Evolutionary conservation across 2,797 vertebrate genomes (phyloP).

Genomic region (Intellagama lesueurii): DNA sequence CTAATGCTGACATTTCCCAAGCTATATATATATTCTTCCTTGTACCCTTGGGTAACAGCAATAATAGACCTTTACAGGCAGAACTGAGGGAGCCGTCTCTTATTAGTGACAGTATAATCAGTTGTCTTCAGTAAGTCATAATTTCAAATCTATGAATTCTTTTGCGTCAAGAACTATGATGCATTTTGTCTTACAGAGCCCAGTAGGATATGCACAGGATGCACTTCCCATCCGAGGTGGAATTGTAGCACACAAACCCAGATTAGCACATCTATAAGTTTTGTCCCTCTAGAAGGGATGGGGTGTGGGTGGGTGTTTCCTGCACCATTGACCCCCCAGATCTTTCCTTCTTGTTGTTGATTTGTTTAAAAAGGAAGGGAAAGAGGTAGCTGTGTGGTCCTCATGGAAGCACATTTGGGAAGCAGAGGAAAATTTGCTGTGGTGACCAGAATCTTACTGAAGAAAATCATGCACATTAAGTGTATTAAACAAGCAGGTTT

Average conservation of each 20-base stretch:
- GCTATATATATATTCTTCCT: too few relatives aligned
- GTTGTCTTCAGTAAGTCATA: not conserved
- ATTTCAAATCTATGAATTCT: not conserved
- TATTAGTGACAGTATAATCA: not conserved
- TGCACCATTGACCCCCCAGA: too few relatives aligned
- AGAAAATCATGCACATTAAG: too few relatives aligned
- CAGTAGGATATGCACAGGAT: not conserved
- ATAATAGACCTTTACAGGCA: fast-evolving
- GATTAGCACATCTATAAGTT: too few relatives aligned
- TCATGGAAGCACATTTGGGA: not conserved
- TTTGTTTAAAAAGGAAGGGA: not conserved
- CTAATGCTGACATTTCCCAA: not conserved
- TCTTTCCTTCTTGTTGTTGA: not conserved
- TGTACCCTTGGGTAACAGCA: not conserved
- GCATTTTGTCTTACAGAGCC: not conserved
- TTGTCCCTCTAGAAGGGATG: too few relatives aligned
- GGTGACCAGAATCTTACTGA: too few relatives aligned
- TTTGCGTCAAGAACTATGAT: not conserved
- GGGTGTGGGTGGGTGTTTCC: too few relatives aligned
- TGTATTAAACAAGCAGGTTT: too few relatives aligned
- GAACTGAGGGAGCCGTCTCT: not conserved
- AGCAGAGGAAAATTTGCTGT: not conserved
- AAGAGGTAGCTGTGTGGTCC: not conserved
- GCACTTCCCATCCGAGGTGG: too few relatives aligned
- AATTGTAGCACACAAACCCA: too few relatives aligned